A percentile compares a stretch with the other conserved stretches of the same genome.
Conservation (phyloP, 2,888 invertebrate genomes). For the Mythimna impura region DNA sequence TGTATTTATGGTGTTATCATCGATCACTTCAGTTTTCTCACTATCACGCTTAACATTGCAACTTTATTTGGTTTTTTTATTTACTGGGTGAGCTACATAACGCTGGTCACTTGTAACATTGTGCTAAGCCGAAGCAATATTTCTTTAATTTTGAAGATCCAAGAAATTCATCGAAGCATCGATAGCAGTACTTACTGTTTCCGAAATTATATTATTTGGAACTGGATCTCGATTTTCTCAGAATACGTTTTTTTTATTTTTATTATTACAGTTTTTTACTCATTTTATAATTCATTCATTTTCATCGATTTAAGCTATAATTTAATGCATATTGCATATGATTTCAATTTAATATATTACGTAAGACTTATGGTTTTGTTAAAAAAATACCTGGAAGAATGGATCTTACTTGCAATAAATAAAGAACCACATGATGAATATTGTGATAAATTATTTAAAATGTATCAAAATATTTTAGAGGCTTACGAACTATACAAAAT, state of each 20-base stretch:
- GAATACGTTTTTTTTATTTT: rapidly evolving
- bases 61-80: neutral
- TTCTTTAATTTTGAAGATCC: slow-evolving; percentile 16
- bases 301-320: neutral
- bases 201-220: neutral
- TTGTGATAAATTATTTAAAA: neutral
- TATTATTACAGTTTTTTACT: too few species aligned
- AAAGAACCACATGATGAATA: slow-evolving; percentile 2
- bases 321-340: neutral
- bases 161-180: slow-evolving; percentile 17
- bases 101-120: slow-evolving; percentile 6
- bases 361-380: slow-evolving; percentile 2
- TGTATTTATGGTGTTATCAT: neutral
- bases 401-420: neutral
- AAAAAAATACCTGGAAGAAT: neutral
- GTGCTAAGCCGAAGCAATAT: neutral
- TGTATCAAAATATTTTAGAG: slow-evolving; percentile 6
- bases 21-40: neutral
- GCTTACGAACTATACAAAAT: slow-evolving; percentile 1
- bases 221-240: slow-evolving; percentile 6
- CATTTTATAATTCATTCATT: rapidly evolving
- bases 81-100: neutral
- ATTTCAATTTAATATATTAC: slow-evolving; percentile 12
- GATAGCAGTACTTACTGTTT: neutral
- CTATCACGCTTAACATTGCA: too few species aligned